Conservation (phyloP, 1,140 invertebrate species). For the Phortica variegata region DNA sequence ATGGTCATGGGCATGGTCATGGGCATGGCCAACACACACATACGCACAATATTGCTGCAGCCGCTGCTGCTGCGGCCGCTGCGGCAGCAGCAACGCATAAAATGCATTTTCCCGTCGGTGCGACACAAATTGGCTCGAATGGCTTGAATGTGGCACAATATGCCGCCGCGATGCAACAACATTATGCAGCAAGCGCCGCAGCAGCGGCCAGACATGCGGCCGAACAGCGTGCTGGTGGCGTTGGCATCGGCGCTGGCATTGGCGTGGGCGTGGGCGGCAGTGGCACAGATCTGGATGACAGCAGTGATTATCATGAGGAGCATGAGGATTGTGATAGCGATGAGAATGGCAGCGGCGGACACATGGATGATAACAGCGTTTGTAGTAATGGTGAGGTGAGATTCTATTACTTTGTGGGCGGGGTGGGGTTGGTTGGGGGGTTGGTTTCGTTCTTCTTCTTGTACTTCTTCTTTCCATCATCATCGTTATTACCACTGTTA, state of each 20-base stretch:
- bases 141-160: constrained; percentile 49
- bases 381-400: constrained; percentile 58
- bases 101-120: constrained; percentile 24
- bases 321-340: constrained; percentile 53
- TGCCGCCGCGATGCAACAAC: constrained; percentile 50
- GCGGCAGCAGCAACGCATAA: constrained; percentile 15
- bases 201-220: constrained; percentile 14
- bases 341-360: constrained; percentile 37
- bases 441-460: not conserved
- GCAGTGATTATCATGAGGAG: constrained; percentile 52
- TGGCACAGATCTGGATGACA: constrained; percentile 38
- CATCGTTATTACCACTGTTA: not conserved
- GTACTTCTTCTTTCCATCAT: not conserved
- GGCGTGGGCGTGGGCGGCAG: constrained; percentile 15
- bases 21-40: not conserved
- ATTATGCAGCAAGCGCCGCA: constrained; percentile 38
- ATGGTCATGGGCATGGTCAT: not conserved
- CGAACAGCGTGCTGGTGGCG: constrained; percentile 23
- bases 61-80: constrained; percentile 16
- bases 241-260: constrained; percentile 1
- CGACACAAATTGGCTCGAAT: constrained; percentile 35
- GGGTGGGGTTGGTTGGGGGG: not conserved
- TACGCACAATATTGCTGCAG: constrained; percentile 5
- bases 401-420: constrained; percentile 43
- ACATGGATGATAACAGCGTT: constrained; percentile 56